These are phyloP conservation scores for Melieria picta DNA, from an alignment of 2,888 invertebrate genomes.

Conservation along the genomic window DNA sequence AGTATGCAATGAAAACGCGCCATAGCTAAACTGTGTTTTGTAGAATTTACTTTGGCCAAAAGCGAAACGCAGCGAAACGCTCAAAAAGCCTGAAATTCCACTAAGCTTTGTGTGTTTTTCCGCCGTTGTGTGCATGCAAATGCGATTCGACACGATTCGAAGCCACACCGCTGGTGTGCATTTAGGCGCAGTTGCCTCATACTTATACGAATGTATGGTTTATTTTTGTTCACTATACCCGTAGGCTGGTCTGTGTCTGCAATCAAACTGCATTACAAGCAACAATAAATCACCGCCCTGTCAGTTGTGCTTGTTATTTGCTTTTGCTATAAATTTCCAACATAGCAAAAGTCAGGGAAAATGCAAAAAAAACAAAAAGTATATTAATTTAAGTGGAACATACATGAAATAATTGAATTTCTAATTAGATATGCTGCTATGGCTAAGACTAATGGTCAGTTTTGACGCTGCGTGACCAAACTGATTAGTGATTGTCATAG, in stretches of 20 bases:
- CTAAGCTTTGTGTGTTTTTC: constrained; percentile 7
- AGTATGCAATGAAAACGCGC: too few species aligned
- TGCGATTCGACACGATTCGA: background rate
- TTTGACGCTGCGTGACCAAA: too few species aligned
- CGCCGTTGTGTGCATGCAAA: constrained; percentile 40
- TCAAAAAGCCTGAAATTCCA: constrained; percentile 26
- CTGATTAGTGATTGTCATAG: too few species aligned
- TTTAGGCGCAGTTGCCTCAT: too few species aligned
- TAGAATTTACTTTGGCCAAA: too few species aligned
- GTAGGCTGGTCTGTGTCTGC: background rate
- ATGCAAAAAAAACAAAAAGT: constrained; percentile 2
- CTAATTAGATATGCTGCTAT: constrained; percentile 25
- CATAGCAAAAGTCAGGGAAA: constrained; percentile 1
- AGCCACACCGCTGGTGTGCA: too few species aligned
- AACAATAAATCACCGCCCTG: constrained; percentile 40
- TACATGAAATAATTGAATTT: constrained; percentile 38
- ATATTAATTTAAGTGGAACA: constrained; percentile 6
- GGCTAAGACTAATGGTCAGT: too few species aligned
- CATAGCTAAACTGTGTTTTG: too few species aligned
- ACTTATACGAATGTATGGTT: too few species aligned
- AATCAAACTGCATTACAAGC: constrained; percentile 30
- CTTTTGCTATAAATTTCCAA: constrained; percentile 26
- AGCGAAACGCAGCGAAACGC: too few species aligned
- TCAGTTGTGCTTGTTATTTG: constrained; percentile 26
- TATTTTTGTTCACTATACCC: too few species aligned